phyloP scores from a whole-genome alignment of 2,113 vertebrate species.

The Laticauda laticaudata region DNA sequence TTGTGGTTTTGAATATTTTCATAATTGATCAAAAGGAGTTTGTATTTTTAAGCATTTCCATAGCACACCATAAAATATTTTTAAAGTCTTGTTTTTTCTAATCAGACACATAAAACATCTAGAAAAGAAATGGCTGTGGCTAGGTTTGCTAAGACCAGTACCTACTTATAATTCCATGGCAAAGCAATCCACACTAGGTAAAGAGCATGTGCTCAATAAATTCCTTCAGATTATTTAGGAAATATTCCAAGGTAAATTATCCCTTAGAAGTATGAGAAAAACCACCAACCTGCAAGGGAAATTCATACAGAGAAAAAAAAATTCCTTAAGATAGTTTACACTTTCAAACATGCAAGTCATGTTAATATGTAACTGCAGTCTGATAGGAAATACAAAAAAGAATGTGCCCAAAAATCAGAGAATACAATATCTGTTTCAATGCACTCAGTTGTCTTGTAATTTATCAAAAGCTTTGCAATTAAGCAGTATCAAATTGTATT shows the following conservation, averaged over 20 bases:
- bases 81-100: not conserved
- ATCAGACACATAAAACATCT: not conserved
- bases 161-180: not conserved
- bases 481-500: not conserved
- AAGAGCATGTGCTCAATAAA: not conserved
- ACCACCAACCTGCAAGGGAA: not conserved
- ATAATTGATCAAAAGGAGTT: not conserved
- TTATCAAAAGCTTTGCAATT: not conserved
- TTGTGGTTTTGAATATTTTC: not conserved
- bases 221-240: not conserved
- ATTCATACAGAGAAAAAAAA: not conserved
- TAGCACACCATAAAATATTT: not conserved
- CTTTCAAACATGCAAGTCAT: not conserved
- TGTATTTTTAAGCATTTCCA: not conserved
- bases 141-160: not conserved
- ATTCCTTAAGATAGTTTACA: not conserved
- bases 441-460: not conserved
- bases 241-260: not conserved
- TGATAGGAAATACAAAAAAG: not conserved
- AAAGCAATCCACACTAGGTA: not conserved
- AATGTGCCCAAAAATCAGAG: not conserved
- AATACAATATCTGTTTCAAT: not conserved
- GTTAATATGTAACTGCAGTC: not conserved
- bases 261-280: not conserved
- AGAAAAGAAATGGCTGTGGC: not conserved